Base-by-base conservation (phyloP, 2,888 invertebrate species). In the Protodeltote pygarga region DNA sequence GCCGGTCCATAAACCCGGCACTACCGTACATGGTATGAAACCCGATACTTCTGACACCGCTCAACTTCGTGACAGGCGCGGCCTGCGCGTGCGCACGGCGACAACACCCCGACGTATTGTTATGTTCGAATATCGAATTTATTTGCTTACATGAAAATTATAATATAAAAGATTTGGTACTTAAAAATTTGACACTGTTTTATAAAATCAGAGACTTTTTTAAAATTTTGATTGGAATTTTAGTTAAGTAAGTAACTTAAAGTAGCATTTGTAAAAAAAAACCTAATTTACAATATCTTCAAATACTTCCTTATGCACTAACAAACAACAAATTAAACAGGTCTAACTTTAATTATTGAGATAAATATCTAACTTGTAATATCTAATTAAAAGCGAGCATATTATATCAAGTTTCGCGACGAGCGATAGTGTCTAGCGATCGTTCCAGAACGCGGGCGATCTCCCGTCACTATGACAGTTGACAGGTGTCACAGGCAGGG, bases 401-500 rank as follows among this genome's bases (percentile, higher is more conserved):
- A 71, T 76, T 85, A 85, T 85, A 87, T 88, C 87, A 72, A 78
- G 83, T 89, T 88, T 87, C 87, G 87, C 87, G 84, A 84, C 77
- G 66, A 68, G 65, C 66, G 78, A 77, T 81, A 80, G 75, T 68
- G 65, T 68, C 76, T 73, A 76, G 81, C 79, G 83, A 85, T 85
- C 83, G 82, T 84, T 74, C 72, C 72, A 62, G 75, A 73, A 73
- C 79, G 79, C 88, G 85, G 88, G 89, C 88, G 89, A 85, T 82
- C 84, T 74, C 70, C 74, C 79, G 81, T 88, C 87, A 85, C 51
- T 57, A 40, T 80, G 87, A 88, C 85, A 86, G 79, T 73, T 90
- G 90, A 91, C 90, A 90, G 89, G 87, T 91, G 90, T 90, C 91
- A 89, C 81, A 73, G 44, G 54, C 66, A 68, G 65, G 66, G 67